Base-by-base conservation (phyloP, 2,797 vertebrate genomes). In the Varecia variegata region DNA sequence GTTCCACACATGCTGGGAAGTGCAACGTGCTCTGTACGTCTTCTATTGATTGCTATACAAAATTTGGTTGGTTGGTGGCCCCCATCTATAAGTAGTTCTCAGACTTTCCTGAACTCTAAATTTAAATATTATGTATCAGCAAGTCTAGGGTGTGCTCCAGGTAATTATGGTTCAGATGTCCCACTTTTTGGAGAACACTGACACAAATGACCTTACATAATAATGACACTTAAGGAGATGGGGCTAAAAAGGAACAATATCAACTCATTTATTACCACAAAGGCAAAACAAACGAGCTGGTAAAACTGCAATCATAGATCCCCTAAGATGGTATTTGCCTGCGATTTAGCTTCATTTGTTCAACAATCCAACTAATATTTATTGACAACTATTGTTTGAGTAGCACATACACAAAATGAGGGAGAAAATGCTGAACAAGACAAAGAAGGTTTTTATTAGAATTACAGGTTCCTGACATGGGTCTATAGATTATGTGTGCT, bases 41-140 rank as follows among this genome's bases (percentile, higher is more conserved):
- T 96, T 98, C 94, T 96, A 93, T 96, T 96, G 94, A 97, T 96
- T 96, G 92, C 81, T 88, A 95, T 0, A 45, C 83, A 97, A 96
- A 97, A 94, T 73, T 97, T 92, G 97, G 60, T 95, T 92, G 76
- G 47, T 77, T 95, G 25, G 40, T 92, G 56, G 77, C 12, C 14
- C 17, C 14, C 27, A 50, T 9, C 30, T 43, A 15, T 20, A 23
- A 95, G 40, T 43, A 38, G 68, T 85, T 80, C 45, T 92, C 68
- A 86, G 68, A 54, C 18, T 80, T 88, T 40, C 10, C 17, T 35
- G 5, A 25, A n/a, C 15, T 92, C 30, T 77, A 38, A 47, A 56
- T 88, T 87, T 58, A 84, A 27, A 70, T n/a, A 67, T 32, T 84
- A 38, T 65, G 0, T 25, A 47, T 70, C 38, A 82, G 11, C 3